A percentile compares a stretch with the other conserved stretches of the same genome.
Conservation (phyloP, 2,888 invertebrate genomes). For the Ormyrus pomaceus region DNA sequence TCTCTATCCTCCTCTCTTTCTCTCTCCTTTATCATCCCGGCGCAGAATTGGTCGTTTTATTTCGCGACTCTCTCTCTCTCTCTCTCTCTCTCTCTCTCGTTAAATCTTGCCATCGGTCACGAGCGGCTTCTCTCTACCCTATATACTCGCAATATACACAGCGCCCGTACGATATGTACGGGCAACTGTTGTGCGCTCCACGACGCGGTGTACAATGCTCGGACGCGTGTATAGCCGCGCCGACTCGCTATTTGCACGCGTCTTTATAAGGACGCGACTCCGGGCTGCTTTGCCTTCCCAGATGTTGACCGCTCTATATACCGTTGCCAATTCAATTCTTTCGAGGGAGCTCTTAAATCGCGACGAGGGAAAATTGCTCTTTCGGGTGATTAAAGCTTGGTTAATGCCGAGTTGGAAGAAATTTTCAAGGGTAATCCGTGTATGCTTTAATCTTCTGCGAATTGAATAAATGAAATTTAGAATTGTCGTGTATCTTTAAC, state of each 20-base stretch:
- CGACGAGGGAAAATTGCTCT: background rate
- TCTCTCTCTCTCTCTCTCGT: slow-evolving; percentile 28
- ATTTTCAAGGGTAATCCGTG: too few species aligned
- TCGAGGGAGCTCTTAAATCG: background rate
- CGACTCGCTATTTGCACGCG: slow-evolving; percentile 46
- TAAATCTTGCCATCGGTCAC: slow-evolving; percentile 56
- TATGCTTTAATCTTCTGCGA: background rate
- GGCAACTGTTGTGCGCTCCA: background rate
- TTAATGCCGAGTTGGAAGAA: background rate
- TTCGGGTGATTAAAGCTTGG: background rate
- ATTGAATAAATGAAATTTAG: background rate
- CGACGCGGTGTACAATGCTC: background rate
- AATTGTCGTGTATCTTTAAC: background rate
- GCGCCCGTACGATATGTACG: background rate
- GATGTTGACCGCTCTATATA: slow-evolving; percentile 51
- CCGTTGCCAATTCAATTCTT: slow-evolving; percentile 6
- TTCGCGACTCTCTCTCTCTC: slow-evolving; percentile 7
- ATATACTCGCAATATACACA: background rate
- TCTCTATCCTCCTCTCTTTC: background rate
- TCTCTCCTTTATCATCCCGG: background rate
- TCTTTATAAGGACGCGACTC: slow-evolving; percentile 30
- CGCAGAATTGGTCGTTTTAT: slow-evolving; percentile 16
- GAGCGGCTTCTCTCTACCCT: slow-evolving; percentile 11
- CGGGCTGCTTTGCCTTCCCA: background rate
- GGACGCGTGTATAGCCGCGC: background rate